Conservation (phyloP, 2,113 vertebrate species). For the Neodontobutis hainanensis region DNA sequence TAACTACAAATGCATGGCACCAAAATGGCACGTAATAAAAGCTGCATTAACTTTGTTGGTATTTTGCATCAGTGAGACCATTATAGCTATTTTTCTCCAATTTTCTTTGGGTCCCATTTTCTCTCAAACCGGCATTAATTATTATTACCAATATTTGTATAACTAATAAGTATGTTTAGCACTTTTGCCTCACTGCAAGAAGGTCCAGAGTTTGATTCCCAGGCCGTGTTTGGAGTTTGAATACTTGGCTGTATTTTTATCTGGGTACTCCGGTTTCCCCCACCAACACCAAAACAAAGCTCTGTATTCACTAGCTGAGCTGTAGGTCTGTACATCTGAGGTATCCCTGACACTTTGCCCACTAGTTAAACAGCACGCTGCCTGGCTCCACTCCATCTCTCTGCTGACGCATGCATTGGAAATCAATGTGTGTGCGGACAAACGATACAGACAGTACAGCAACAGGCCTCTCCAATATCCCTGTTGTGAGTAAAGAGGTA, state of each 20-base stretch:
- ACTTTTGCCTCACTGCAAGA: no score
- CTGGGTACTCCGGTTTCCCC: background rate
- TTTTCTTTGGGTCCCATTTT: no score
- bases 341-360: slow-evolving; percentile 23
- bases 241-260: background rate
- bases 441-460: slow-evolving; percentile 45
- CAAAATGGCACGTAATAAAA: no score
- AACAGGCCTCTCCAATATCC: slow-evolving; percentile 36
- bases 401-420: slow-evolving; percentile 68
- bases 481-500: slow-evolving; percentile 35
- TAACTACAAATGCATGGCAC: slow-evolving; percentile 48
- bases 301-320: slow-evolving; percentile 7
- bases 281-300: background rate
- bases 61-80: no score
- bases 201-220: no score
- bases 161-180: no score
- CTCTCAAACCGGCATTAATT: no score
- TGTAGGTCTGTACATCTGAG: slow-evolving; percentile 8
- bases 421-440: slow-evolving; percentile 64
- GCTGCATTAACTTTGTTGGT: no score
- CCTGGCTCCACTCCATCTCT: slow-evolving; percentile 32
- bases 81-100: no score
- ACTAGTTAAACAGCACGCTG: slow-evolving; percentile 33
- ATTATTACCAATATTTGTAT: no score
- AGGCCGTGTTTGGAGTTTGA: no score